phyloP scores from a whole-genome alignment of 2,113 vertebrate species.

The Nestor notabilis region DNA sequence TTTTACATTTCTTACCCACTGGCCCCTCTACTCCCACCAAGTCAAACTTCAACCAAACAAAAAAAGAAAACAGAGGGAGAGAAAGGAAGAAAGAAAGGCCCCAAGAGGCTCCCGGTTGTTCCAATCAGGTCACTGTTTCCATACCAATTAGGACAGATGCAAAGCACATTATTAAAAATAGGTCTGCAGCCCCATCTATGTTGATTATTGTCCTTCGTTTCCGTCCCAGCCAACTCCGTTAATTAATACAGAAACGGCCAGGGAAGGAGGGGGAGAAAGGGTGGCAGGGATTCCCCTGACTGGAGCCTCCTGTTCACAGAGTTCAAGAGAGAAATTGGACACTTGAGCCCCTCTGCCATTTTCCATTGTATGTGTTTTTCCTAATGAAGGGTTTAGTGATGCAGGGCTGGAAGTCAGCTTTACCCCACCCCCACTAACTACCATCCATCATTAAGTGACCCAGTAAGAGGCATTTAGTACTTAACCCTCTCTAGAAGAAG shows the following conservation, averaged over 20 bases:
- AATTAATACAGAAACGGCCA: constrained; percentile 76
- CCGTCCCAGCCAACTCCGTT: constrained; percentile 76
- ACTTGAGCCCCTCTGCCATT: constrained; percentile 72
- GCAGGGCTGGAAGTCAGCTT: constrained; percentile 75
- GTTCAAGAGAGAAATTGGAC: constrained; percentile 76
- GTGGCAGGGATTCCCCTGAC: constrained; percentile 72
- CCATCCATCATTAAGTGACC: constrained; percentile 69
- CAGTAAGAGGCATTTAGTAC: constrained; percentile 65
- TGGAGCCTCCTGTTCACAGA: constrained; percentile 74
- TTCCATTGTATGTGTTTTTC: constrained; percentile 71
- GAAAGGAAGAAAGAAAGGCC: constrained; percentile 70
- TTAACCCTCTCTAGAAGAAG: constrained; percentile 64
- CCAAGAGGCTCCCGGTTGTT: constrained; percentile 67
- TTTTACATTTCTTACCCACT: constrained; percentile 61
- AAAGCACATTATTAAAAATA: constrained; percentile 78
- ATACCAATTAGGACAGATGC: constrained; percentile 78
- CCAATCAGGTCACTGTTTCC: constrained; percentile 79
- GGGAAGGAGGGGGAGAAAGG: constrained; percentile 60
- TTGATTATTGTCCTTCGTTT: constrained; percentile 76
- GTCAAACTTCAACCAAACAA: constrained; percentile 69
- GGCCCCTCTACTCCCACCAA: constrained; percentile 69
- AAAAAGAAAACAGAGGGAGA: constrained; percentile 67
- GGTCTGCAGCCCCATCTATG: constrained; percentile 75
- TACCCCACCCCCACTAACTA: constrained; percentile 63
- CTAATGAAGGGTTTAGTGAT: constrained; percentile 74